phyloP scores from a whole-genome alignment of 2,113 vertebrate genomes.

The Leucoraja erinaceus region DNA sequence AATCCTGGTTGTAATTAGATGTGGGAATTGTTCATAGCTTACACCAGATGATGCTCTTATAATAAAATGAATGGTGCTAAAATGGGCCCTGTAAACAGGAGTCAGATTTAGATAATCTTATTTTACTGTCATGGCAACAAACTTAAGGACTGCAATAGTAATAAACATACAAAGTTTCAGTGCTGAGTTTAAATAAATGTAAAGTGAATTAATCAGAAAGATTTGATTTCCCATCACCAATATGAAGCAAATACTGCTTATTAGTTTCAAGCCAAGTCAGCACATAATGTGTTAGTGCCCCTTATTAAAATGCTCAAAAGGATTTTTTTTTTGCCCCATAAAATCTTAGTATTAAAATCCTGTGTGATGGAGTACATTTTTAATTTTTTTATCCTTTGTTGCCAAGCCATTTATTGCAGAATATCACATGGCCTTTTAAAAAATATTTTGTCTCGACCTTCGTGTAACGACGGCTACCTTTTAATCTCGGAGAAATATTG shows the following conservation, averaged over 20 bases:
- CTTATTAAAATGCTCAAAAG: constrained; percentile 25
- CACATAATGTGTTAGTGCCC: background rate
- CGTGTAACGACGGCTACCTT: background rate
- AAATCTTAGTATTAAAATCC: background rate
- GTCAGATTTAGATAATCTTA: constrained; percentile 25
- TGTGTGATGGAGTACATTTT: background rate
- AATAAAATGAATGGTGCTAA: constrained; percentile 76
- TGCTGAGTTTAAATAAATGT: background rate
- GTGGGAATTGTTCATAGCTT: constrained; percentile 83
- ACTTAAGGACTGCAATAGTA: constrained; percentile 22
- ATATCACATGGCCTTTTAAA: background rate
- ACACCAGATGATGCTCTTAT: constrained; percentile 86
- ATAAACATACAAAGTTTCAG: constrained; percentile 20
- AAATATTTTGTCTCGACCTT: background rate
- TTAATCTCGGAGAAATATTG: background rate
- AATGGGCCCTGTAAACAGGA: constrained; percentile 24
- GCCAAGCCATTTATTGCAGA: background rate
- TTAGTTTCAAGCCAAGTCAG: constrained; percentile 18
- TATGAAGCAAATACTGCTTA: background rate
- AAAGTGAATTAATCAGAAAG: constrained; percentile 21
- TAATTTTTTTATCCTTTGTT: background rate
- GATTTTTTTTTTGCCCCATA: constrained; percentile 11
- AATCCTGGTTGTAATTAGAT: constrained; percentile 88
- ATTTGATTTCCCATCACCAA: constrained; percentile 32
- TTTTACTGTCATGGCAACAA: constrained; percentile 33